Conservation (phyloP, 1,140 invertebrate genomes). For the Phymastichus coffea region DNA sequence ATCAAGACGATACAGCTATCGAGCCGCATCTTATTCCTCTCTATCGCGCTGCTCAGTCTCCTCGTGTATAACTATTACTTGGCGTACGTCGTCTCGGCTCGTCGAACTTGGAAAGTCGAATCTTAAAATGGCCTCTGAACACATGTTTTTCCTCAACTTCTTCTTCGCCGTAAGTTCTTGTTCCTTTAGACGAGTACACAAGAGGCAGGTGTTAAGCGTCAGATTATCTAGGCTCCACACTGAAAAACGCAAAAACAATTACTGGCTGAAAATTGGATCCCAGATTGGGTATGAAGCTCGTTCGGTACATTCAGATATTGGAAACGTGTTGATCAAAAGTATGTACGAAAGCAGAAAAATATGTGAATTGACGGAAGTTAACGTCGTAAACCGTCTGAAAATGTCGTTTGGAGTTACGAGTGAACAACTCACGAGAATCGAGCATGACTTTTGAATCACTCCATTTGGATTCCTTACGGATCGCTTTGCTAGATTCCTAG, state of each 20-base stretch:
- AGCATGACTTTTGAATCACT: slow-evolving; percentile 10
- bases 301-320: slow-evolving; percentile 23
- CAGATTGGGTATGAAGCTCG: slow-evolving; percentile 19
- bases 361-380: slow-evolving; percentile 32
- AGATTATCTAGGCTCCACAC: too few relatives aligned
- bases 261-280: slow-evolving; percentile 18
- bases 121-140: slow-evolving; percentile 41
- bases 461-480: too few relatives aligned
- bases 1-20: slow-evolving; percentile 3
- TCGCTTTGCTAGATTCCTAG: too few relatives aligned
- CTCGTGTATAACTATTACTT: slow-evolving; percentile 51
- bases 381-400: not conserved
- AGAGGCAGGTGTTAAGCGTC: too few relatives aligned
- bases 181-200: too few relatives aligned
- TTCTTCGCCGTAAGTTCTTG: slow-evolving; percentile 47
- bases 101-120: slow-evolving; percentile 41
- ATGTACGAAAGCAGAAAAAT: slow-evolving; percentile 29
- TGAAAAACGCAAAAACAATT: not conserved
- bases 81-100: slow-evolving; percentile 44
- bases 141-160: slow-evolving; percentile 41
- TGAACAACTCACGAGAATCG: slow-evolving; percentile 26
- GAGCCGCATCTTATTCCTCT: slow-evolving; percentile 37
- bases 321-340: slow-evolving; percentile 29
- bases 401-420: slow-evolving; percentile 23
- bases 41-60: slow-evolving; percentile 41